Evolutionary conservation across 92 coral and sea anemone species (phyloP).

Genomic region (Bergia puertoricense): DNA sequence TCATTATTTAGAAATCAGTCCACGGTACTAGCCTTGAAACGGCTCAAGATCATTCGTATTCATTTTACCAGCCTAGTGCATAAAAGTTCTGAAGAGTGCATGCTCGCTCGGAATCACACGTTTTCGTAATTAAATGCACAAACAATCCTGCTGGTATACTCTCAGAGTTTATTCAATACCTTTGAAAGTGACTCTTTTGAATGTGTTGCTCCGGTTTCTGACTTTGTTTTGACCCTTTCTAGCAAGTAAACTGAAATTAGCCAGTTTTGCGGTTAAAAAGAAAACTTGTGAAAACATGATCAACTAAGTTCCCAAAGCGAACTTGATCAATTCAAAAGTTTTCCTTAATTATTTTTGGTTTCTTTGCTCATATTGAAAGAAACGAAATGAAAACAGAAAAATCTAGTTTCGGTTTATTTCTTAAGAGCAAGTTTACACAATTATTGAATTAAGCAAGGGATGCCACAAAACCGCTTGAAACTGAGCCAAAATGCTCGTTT

Average conservation of each 20-base stretch:
- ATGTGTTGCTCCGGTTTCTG: too few species aligned
- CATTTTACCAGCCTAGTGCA: background rate
- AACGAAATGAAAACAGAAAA: conserved; percentile 8
- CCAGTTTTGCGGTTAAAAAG: background rate
- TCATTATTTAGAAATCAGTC: background rate
- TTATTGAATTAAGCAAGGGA: background rate
- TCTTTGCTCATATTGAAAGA: background rate
- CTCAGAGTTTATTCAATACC: too few species aligned
- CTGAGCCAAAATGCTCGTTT: background rate
- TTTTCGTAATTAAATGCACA: too few species aligned
- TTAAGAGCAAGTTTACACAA: conserved; percentile 23
- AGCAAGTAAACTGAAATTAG: too few species aligned
- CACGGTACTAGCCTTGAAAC: background rate
- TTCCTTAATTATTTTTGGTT: too few species aligned
- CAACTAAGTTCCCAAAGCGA: too few species aligned
- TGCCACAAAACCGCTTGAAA: background rate
- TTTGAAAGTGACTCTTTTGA: too few species aligned
- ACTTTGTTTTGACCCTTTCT: background rate
- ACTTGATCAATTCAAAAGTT: too few species aligned
- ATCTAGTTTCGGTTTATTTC: background rate
- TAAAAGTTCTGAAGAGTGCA: too few species aligned
- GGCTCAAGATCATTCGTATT: background rate
- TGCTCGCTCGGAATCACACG: too few species aligned
- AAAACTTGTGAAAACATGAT: background rate
- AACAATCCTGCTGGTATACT: too few species aligned